phyloP scores from a whole-genome alignment of 2,113 vertebrate species.

The Osmerus mordax region DNA sequence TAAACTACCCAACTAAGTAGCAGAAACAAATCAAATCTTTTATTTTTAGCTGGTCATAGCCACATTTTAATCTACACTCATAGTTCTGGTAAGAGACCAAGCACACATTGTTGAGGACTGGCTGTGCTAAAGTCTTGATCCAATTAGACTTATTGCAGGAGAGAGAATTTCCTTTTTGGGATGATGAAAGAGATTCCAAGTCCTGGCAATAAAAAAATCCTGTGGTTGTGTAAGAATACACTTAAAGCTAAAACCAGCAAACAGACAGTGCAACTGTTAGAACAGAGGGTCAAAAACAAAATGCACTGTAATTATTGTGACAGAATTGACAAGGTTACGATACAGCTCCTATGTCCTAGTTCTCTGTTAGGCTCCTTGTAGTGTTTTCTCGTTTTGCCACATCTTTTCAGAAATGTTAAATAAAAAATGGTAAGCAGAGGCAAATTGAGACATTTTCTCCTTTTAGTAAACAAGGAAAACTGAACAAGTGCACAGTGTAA shows the following conservation, averaged over 20 bases:
- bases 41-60: too few species aligned
- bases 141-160: conserved; percentile 6
- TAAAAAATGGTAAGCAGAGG: too few species aligned
- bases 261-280: too few species aligned
- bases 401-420: too few species aligned
- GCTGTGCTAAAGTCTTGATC: conserved; percentile 1
- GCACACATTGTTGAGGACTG: background rate
- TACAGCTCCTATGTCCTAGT: too few species aligned
- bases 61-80: too few species aligned
- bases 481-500: too few species aligned
- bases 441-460: too few species aligned
- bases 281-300: background rate
- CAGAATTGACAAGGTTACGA: too few species aligned
- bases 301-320: background rate
- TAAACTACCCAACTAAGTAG: background rate
- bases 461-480: too few species aligned
- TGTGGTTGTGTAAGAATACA: background rate
- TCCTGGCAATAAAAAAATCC: background rate
- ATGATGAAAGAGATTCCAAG: conserved; percentile 5
- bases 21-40: background rate
- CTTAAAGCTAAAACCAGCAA: too few species aligned
- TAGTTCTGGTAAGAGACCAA: background rate
- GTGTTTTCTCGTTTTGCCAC: background rate
- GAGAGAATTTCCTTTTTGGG: conserved; percentile 10
- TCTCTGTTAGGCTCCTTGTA: background rate